Conservation (phyloP, 2,113 vertebrate species). For the Periophthalmodon schlosseri region DNA sequence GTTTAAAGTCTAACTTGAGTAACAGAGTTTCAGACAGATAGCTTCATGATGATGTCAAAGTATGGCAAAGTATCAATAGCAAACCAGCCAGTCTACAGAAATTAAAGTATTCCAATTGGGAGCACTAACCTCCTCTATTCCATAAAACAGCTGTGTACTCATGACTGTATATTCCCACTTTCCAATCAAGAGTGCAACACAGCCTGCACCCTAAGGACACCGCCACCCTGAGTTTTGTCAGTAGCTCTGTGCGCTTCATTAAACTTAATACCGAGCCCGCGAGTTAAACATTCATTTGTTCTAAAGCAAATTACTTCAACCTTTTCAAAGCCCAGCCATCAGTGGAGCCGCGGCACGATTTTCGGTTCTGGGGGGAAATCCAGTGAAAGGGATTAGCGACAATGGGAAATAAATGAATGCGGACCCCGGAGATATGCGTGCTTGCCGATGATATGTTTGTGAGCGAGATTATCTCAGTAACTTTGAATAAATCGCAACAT, state of each 20-base stretch:
- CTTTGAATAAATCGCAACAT: slow-evolving; percentile 35
- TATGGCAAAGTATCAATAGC: too few relatives aligned
- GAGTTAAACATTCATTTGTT: slow-evolving; percentile 16
- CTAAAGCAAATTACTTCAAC: slow-evolving; percentile 26
- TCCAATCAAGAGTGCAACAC: slow-evolving; percentile 21
- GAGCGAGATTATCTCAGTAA: slow-evolving; percentile 43
- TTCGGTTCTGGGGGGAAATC: slow-evolving; percentile 44
- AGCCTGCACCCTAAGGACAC: background rate
- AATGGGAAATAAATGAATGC: slow-evolving; percentile 44
- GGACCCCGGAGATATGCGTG: slow-evolving; percentile 31
- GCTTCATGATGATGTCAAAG: too few relatives aligned
- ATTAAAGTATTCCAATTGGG: background rate
- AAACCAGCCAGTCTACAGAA: background rate
- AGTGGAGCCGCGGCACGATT: slow-evolving; percentile 12
- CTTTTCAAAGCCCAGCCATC: slow-evolving; percentile 17
- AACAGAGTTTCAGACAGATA: too few relatives aligned
- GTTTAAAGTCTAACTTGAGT: too few relatives aligned
- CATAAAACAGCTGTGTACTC: slow-evolving; percentile 6
- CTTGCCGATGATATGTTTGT: slow-evolving; percentile 42
- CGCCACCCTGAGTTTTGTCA: slow-evolving; percentile 12
- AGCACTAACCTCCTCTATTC: background rate
- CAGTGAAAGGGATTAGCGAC: slow-evolving; percentile 5
- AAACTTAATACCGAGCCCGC: slow-evolving; percentile 1
- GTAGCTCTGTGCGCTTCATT: slow-evolving; percentile 13
- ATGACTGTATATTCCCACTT: slow-evolving; percentile 1